Evolutionary conservation across 2,888 invertebrate species (phyloP).

Genomic region (Ceriagrion tenellum): DNA sequence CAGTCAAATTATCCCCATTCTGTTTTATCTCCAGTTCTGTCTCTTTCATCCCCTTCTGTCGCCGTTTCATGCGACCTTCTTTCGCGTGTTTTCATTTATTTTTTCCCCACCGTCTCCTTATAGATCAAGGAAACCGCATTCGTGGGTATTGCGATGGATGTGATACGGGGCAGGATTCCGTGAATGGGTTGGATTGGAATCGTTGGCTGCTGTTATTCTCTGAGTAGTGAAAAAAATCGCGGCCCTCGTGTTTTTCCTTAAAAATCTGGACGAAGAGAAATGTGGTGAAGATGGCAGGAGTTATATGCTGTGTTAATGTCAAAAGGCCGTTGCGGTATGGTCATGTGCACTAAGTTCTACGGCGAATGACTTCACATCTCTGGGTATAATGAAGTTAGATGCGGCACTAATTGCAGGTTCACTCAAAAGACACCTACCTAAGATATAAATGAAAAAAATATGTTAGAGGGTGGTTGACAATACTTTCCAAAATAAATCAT

Average conservation of each 20-base stretch:
- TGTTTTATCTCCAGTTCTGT: background rate
- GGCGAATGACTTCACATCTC: too few relatives aligned
- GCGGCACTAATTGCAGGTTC: too few relatives aligned
- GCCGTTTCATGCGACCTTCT: background rate
- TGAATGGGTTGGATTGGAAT: background rate
- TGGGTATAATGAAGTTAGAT: too few relatives aligned
- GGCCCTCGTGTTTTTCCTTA: background rate
- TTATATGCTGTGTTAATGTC: too few relatives aligned
- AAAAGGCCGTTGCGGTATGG: too few relatives aligned
- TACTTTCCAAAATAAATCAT: too few relatives aligned
- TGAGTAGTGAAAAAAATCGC: background rate
- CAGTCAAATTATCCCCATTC: conserved; percentile 1
- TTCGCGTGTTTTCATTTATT: background rate
- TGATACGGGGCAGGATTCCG: background rate
- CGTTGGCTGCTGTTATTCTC: background rate
- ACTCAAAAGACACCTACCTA: too few relatives aligned
- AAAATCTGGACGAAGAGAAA: background rate
- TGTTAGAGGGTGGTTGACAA: too few relatives aligned
- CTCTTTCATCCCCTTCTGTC: background rate
- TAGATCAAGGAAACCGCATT: background rate
- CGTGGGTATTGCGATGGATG: background rate
- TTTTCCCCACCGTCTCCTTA: background rate
- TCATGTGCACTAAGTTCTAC: too few relatives aligned
- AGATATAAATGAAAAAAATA: too few relatives aligned
- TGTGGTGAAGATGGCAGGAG: too few relatives aligned